Evolutionary conservation across 1,140 invertebrate species (phyloP), one percentile per base, ranked within the genome.

Genomic region (Leptinotarsa defecta): DNA sequence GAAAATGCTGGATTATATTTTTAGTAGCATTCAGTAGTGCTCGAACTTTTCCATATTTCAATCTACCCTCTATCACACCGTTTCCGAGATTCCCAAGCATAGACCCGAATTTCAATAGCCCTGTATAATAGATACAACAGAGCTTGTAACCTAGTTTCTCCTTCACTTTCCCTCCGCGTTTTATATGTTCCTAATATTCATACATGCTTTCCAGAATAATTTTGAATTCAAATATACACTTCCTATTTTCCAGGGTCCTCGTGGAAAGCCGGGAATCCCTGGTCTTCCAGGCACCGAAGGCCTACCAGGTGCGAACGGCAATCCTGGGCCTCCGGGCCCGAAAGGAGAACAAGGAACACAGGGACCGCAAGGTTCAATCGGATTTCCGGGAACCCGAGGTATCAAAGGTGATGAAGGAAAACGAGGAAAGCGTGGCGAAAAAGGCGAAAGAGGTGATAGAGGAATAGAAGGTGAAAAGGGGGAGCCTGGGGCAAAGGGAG

Each of bases 391-490:
- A 49, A 83, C 88, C 13, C 87, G 93, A 67, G 94, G 94, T 48
- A 85, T 90, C 1, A 94, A 94, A 86, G 93, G 93, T 22, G 93
- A 94, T 81, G 92, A 93, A 84, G 93, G 93, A 3, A 88, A 89
- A 75, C 84, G 93, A 69, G 94, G 94, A 52, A 77, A 86, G 13
- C 78, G 86, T n/a, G 94, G 93, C 20, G 89, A 90, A 20, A 91
- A 91, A 82, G 91, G 91, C 15, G 89, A 91, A 65, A 91, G 91
- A 84, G 92, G 92, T 65, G 89, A 91, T 20, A 84, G 87, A 67
- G 94, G 94, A 34, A 79, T 88, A 43, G 92, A 94, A 83, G 94
- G 94, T n/a, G 90, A 92, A 81, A 94, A 93, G 76, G 94, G 94
- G 20, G 92, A 94, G 77, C 81, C 89, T 65, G 94, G 94, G 27